Percentiles rank a stretch among this genome's conserved stretches.
These are phyloP conservation scores for Zenarchopterus dispar DNA, from an alignment of 2,797 vertebrate genomes.

Conservation along the genomic window DNA sequence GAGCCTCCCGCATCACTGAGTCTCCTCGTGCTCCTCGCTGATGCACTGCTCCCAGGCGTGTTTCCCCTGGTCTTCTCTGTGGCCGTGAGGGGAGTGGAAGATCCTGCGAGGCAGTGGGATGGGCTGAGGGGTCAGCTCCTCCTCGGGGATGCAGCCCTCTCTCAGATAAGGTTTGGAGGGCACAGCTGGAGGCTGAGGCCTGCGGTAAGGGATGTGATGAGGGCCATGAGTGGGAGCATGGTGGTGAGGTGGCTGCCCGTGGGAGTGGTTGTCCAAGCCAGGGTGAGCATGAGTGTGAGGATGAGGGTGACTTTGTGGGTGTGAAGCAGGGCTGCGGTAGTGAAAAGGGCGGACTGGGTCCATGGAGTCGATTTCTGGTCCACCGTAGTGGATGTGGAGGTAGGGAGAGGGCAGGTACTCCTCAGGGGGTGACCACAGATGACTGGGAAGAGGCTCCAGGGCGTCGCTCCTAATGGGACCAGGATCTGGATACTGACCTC, in stretches of 20 bases:
- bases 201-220: constrained; percentile 87
- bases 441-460: constrained; percentile 91
- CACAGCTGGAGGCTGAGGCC: constrained; percentile 90
- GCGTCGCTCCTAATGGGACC: constrained; percentile 91
- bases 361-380: constrained; percentile 92
- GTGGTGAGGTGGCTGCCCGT: constrained; percentile 73
- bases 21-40: constrained; percentile 88
- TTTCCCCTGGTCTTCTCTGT: constrained; percentile 91
- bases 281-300: constrained; percentile 74
- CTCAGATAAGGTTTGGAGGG: constrained; percentile 94
- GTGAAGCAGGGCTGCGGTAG: constrained; percentile 82
- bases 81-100: constrained; percentile 88
- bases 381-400: constrained; percentile 95
- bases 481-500: constrained; percentile 93
- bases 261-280: constrained; percentile 80
- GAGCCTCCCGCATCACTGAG: constrained; percentile 63
- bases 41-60: constrained; percentile 96
- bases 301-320: constrained; percentile 87
- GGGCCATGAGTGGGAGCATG: constrained; percentile 68
- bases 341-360: constrained; percentile 85
- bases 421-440: constrained; percentile 93
- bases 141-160: constrained; percentile 88
- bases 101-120: constrained; percentile 93
- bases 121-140: constrained; percentile 88
- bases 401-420: constrained; percentile 93